Base-by-base conservation (phyloP, 2,113 vertebrate genomes). In the Todiramphus saurophagus region DNA sequence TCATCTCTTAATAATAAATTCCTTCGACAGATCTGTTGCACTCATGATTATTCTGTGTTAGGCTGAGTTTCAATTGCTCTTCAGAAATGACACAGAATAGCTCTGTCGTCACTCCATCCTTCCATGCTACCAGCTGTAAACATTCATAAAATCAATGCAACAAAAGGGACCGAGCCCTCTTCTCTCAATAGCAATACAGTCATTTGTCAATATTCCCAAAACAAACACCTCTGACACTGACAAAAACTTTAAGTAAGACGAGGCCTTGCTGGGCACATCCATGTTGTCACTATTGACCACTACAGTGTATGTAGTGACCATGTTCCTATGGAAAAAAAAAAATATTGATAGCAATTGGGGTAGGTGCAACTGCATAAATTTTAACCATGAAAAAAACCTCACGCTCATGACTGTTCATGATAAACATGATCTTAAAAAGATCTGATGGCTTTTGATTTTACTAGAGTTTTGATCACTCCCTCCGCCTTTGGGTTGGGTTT, bases 61-160 rank as follows among this genome's bases (percentile, higher is more conserved):
- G 43, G 50, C 37, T 67, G 74, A 68, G 27, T 66, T 95, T 88
- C 82, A 88, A 53, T 2, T 94, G 68, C 63, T 87, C 75, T 85
- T 93, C 85, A 76, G 70, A 94, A 91, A 70, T 9, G 30, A 35
- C 69, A 91, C 24, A 64, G 79, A 93, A 79, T 56, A 76, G 69
- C 25, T 82, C 56, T 86, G 41, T 30, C 90, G 46, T 80, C 78
- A 33, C 75, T 89, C 62, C 68, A 30, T 31, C 73, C 62, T 64
- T 89, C 60, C 55, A 50, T 28, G 27, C 75, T 75, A 89, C 58
- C 2, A 5, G 89, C 55, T 80, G 59, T 10, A 91, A 93, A 89
- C 41, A 53, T 85, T 94, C n/a, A 72, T 62, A 91, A 90, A 69
- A 90, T 58, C 56, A 85, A 28, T 21, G 51, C n/a, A 78, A 73